These are phyloP conservation scores for Malacoctenus gilli DNA, from an alignment of 2,797 vertebrate species.

Conservation along the genomic window DNA sequence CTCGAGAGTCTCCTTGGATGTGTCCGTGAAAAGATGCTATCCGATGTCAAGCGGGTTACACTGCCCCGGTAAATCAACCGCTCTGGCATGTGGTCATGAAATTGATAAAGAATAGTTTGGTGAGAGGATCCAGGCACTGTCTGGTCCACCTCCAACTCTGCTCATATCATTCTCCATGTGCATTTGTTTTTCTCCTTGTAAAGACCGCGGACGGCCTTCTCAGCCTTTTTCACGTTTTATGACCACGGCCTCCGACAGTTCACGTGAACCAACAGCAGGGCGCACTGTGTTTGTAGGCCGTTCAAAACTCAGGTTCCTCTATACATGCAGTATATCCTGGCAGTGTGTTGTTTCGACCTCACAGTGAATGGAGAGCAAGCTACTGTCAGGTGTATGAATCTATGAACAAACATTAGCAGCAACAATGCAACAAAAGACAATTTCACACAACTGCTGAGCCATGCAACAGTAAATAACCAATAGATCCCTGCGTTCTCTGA, in stretches of 20 bases:
- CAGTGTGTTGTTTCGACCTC: not conserved
- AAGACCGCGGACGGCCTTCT: constrained; percentile 21
- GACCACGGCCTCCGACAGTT: constrained; percentile 22
- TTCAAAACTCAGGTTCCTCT: not conserved
- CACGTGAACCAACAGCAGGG: constrained; percentile 47
- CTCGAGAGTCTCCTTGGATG: constrained; percentile 28
- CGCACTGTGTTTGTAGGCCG: constrained; percentile 29
- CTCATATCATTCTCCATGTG: constrained; percentile 26
- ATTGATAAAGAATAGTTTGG: constrained; percentile 37
- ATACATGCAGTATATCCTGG: not conserved
- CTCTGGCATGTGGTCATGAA: constrained; percentile 14
- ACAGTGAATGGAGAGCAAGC: not conserved
- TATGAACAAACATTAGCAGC: too few species aligned
- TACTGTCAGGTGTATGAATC: too few species aligned
- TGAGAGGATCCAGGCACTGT: constrained; percentile 9
- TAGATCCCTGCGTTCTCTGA: too few species aligned
- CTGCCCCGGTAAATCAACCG: constrained; percentile 17
- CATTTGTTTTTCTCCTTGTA: constrained; percentile 33
- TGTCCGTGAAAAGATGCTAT: constrained; percentile 34
- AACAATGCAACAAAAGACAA: too few species aligned
- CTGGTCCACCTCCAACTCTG: constrained; percentile 20
- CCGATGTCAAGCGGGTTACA: constrained; percentile 35
- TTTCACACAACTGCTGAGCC: too few species aligned
- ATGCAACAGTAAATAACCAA: too few species aligned
- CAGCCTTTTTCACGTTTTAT: not conserved